Evolutionary conservation across 2,888 invertebrate genomes (phyloP), one percentile per base, ranked within the genome.

Genomic region (Ophraella communa): DNA sequence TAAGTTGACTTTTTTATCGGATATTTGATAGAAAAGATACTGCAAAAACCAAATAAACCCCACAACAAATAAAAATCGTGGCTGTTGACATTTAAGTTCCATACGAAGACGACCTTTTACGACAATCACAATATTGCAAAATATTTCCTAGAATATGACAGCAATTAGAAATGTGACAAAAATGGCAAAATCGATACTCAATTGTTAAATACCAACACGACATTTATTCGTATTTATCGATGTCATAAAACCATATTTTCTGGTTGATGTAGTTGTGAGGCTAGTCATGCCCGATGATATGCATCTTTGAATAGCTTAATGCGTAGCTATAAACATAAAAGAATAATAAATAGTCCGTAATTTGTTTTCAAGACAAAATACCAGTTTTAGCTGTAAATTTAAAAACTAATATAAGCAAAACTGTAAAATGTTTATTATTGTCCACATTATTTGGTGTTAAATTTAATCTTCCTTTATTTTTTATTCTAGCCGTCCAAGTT

Each of bases 161-260:
- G 61, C 65, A 65, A 65, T 65, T 64, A 64, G 42, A 52, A 24
- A 44, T 49, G 47, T 21, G 33, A 65, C 53, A 56, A 64, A 60
- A 60, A 64, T 56, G 51, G 55, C 55, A 33, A 54, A 42, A 64
- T 61, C 65, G 65, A 56, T 61, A 44, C 56, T 51, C 56, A 27
- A 60, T 61, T 65, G 57, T 65, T 58, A 65, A 63, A 63, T 63
- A 63, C 63, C 63, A 63, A 63, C 53, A 58, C 58, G 63, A 63
- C 58, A 63, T 63, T 53, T 53, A 57, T 51, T 23, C 35, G 42
- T 60, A 56, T 65, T 65, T 65, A 65, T 65, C 20, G 65, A 65
- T n/a, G 61, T 53, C 61, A 65, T 65, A 65, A 65, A 65, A 65
- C 60, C 61, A 65, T 65, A 65, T 65, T 65, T 65, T 61, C 57